phyloP scores from a whole-genome alignment of 2,888 invertebrate genomes.

The Syrista parreyssii region DNA sequence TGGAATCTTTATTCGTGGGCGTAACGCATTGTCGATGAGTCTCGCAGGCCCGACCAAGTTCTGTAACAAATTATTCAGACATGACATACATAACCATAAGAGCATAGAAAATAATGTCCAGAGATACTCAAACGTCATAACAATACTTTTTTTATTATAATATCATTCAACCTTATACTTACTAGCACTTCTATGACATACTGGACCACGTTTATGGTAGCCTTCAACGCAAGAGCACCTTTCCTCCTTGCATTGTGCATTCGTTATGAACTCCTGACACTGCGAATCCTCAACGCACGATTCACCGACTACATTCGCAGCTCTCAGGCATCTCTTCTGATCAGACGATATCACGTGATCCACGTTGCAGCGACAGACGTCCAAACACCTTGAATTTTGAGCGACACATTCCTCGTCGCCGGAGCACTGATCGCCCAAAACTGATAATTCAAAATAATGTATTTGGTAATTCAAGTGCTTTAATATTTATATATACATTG shows the following conservation, averaged over 20 bases:
- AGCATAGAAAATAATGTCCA: neutral
- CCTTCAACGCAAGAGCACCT: constrained; percentile 47
- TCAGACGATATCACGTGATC: constrained; percentile 53
- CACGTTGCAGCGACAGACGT: constrained; percentile 55
- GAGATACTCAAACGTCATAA: neutral
- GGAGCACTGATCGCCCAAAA: constrained; percentile 51
- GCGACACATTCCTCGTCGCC: constrained; percentile 59
- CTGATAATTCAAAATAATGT: constrained; percentile 29
- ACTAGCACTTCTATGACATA: constrained; percentile 48
- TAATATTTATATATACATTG: neutral
- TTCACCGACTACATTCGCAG: constrained; percentile 54
- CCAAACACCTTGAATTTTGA: constrained; percentile 53
- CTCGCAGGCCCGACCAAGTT: constrained; percentile 39
- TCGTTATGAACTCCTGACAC: constrained; percentile 50
- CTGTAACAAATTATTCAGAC: constrained; percentile 28
- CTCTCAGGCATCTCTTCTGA: constrained; percentile 54
- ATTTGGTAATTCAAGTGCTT: neutral
- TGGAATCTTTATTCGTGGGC: constrained; percentile 44
- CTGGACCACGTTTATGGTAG: constrained; percentile 48
- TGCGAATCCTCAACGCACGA: constrained; percentile 55
- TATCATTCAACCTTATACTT: constrained; percentile 22
- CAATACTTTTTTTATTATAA: neutral
- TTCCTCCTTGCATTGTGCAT: constrained; percentile 41
- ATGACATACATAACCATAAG: neutral
- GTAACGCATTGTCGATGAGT: constrained; percentile 49